Conservation (phyloP, 2,888 invertebrate genomes). For the Ceriagrion tenellum region DNA sequence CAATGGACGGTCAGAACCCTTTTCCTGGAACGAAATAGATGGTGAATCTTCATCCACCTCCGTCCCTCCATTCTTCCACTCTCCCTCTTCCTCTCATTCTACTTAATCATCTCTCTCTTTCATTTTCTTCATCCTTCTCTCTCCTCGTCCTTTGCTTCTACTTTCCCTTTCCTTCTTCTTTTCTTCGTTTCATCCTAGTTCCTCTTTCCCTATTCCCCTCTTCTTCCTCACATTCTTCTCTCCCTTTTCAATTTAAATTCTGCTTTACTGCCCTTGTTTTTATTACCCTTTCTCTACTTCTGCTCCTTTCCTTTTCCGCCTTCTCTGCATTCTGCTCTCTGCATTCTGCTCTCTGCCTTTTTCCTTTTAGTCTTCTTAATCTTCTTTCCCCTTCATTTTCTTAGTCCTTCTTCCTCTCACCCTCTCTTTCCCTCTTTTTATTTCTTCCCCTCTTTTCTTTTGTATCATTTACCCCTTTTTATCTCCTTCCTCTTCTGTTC, state of each 20-base stretch:
- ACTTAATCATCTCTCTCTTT: too few species aligned
- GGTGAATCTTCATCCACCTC: not conserved
- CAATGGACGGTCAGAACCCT: not conserved
- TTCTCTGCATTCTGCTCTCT: too few species aligned
- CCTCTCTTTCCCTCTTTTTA: not conserved
- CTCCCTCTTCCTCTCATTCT: not conserved
- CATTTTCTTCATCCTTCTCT: not conserved
- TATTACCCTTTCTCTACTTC: too few species aligned
- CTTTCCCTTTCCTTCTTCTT: not conserved
- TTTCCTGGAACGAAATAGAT: not conserved
- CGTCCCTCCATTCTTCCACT: not conserved
- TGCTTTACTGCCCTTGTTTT: too few species aligned
- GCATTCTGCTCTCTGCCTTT: not conserved
- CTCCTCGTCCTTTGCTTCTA: too few species aligned
- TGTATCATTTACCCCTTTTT: not conserved
- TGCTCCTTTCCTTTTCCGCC: too few species aligned
- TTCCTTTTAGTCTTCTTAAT: not conserved
- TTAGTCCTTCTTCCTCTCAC: not conserved
- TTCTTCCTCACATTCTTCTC: too few species aligned
- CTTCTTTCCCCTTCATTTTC: not conserved
- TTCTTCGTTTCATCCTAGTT: too few species aligned
- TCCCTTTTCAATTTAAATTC: too few species aligned
- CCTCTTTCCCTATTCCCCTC: too few species aligned
- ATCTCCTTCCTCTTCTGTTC: not conserved
- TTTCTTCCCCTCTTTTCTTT: not conserved